These are phyloP conservation scores for Eristalis pertinax DNA, from an alignment of 2,888 invertebrate genomes.

Conservation along the genomic window DNA sequence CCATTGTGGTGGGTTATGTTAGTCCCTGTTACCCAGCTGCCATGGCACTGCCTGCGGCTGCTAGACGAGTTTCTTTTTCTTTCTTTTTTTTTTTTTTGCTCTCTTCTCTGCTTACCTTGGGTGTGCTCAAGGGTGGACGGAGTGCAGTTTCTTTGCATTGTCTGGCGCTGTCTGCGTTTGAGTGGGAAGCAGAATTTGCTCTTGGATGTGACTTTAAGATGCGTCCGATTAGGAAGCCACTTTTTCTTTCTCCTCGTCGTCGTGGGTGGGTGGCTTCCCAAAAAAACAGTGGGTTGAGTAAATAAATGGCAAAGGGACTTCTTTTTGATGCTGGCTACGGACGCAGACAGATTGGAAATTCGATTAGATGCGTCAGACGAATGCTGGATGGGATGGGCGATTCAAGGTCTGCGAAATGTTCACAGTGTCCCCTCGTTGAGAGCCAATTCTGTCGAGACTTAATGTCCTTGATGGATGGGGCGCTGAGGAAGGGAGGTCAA, in stretches of 20 bases:
- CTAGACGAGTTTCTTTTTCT: conserved; percentile 13
- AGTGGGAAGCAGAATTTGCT: conserved; percentile 1
- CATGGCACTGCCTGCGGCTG: conserved; percentile 14
- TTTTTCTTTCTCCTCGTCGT: conserved; percentile 41
- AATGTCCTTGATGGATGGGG: too few relatives aligned
- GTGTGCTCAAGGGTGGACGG: background rate
- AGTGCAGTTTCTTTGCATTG: conserved; percentile 31
- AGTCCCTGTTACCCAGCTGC: background rate
- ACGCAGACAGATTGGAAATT: conserved; percentile 37
- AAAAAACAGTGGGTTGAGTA: background rate
- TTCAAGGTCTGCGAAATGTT: background rate
- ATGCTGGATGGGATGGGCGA: background rate
- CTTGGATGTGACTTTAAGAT: conserved; percentile 40
- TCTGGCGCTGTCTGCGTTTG: conserved; percentile 14
- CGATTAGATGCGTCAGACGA: conserved; percentile 14
- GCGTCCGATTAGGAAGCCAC: conserved; percentile 51
- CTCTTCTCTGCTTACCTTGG: background rate
- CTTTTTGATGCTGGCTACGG: conserved; percentile 8
- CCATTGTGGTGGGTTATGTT: conserved; percentile 26
- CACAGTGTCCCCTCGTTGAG: background rate
- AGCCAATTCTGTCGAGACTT: background rate
- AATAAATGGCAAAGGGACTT: conserved; percentile 15
- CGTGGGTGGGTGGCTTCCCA: background rate
- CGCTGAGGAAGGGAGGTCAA: too few relatives aligned
- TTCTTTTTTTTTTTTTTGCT: background rate